Evolutionary conservation across 92 coral and sea anemone species (phyloP), one percentile per base, ranked within the genome.

Genomic region (Umimayanthus chanpuru): DNA sequence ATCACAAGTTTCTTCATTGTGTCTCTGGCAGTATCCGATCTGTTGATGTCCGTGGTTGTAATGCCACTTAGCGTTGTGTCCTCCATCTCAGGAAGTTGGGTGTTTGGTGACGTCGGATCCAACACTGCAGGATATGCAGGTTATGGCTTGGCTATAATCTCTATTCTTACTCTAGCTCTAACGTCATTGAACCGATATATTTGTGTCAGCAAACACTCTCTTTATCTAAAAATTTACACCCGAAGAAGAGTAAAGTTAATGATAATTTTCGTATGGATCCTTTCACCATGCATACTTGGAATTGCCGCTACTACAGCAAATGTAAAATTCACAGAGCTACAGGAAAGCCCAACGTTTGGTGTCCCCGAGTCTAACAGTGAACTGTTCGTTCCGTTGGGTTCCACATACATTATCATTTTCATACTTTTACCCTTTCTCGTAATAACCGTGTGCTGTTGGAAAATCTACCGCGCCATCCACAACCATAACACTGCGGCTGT

Each of bases 191-290:
- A n/a, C n/a, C n/a, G n/a, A n/a, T n/a, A n/a, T n/a, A n/a, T n/a
- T n/a, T n/a, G n/a, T n/a, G n/a, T n/a, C n/a, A n/a, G n/a, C n/a
- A n/a, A n/a, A n/a, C n/a, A n/a, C n/a, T 71, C 76, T 14, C 41
- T 71, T 10, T 71, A 71, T 32, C 38, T 71, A 20, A 71, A 71
- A 23, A 14, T 71, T 26, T 71, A 26, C 76, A 71, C 76, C 41
- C 76, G 76, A 23, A 71, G 39, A 29, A 71, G 76, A 71, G 76
- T 71, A 71, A 71, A 71, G 41, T 4, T 71, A 7, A 71, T 71
- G 76, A 23, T 71, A 23, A 0, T 9, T 23, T 9, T 71, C 9
- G 76, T 71, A 23, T 71, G 76, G 76, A 14, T 32, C 40, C 76
- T 14, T 11, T 26, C 29, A 9, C 76, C 76, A 32, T 71, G 76